Evolutionary conservation across 2,797 vertebrate species (phyloP).

Genomic region (Anguilla marmorata): DNA sequence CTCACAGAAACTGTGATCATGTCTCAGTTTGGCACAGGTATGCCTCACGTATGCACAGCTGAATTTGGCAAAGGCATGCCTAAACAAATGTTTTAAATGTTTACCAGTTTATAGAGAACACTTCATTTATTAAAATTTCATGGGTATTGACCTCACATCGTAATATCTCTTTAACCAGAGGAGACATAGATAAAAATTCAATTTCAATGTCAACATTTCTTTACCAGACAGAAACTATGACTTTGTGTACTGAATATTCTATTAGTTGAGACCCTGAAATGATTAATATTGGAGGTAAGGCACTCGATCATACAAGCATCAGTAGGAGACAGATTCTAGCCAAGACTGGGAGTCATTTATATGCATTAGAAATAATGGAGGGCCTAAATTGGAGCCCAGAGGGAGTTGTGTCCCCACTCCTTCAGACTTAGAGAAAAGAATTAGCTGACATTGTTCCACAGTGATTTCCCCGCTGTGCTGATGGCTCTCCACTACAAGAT

Average conservation of each 20-base stretch:
- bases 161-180: background rate
- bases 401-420: conserved; percentile 3
- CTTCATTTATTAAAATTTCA: background rate
- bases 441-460: conserved; percentile 8
- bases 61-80: background rate
- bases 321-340: conserved; percentile 9
- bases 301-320: background rate
- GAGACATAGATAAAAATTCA: background rate
- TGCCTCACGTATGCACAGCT: background rate
- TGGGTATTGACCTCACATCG: background rate
- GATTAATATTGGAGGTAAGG: conserved; percentile 8
- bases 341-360: conserved; percentile 21
- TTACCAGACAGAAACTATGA: background rate
- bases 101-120: background rate
- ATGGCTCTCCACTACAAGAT: background rate
- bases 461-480: background rate
- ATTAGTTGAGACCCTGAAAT: background rate
- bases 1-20: conserved; percentile 6
- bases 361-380: conserved; percentile 24
- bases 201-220: background rate
- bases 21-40: background rate
- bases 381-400: background rate
- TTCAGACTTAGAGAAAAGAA: conserved; percentile 15
- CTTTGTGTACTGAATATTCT: background rate
- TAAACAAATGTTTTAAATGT: background rate